These are phyloP conservation scores for Meta bourneti DNA, from an alignment of 2,888 invertebrate genomes.

Conservation along the genomic window DNA sequence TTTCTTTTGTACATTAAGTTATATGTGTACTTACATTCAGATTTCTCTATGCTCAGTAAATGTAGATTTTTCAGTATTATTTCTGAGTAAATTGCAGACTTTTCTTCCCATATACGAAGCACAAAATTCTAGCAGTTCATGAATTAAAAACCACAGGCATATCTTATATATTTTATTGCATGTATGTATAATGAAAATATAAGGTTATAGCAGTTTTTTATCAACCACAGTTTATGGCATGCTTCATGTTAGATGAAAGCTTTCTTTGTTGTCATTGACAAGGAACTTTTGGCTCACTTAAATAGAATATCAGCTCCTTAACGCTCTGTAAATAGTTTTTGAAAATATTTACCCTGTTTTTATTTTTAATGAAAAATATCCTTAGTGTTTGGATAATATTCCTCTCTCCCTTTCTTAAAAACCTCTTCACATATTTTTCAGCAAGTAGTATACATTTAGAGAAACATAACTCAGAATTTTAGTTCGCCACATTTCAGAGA, in stretches of 20 bases:
- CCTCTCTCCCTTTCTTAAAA: not conserved
- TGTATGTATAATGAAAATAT: not conserved
- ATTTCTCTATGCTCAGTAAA: slow-evolving; percentile 32
- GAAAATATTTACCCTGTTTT: not conserved
- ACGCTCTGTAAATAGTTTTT: not conserved
- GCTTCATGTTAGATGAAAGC: not conserved
- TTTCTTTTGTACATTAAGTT: slow-evolving; percentile 42
- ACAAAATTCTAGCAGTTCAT: slow-evolving; percentile 1
- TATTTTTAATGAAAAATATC: not conserved
- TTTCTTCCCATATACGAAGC: slow-evolving; percentile 39
- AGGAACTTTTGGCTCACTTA: slow-evolving; percentile 21
- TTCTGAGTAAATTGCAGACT: slow-evolving; percentile 4
- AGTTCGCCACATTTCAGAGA: not conserved
- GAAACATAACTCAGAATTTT: not conserved
- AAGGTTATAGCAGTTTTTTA: not conserved
- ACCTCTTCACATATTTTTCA: not conserved
- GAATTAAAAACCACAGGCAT: slow-evolving; percentile 32
- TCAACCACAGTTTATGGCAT: not conserved
- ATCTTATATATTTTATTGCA: slow-evolving; percentile 35
- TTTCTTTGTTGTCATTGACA: not conserved
- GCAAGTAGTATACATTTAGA: not conserved
- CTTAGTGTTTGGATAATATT: not conserved
- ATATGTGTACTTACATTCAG: slow-evolving; percentile 39
- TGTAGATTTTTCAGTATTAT: slow-evolving; percentile 16
- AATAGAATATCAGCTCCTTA: not conserved